Base-by-base conservation (phyloP, 2,888 invertebrate genomes). In the Heliconius sara region DNA sequence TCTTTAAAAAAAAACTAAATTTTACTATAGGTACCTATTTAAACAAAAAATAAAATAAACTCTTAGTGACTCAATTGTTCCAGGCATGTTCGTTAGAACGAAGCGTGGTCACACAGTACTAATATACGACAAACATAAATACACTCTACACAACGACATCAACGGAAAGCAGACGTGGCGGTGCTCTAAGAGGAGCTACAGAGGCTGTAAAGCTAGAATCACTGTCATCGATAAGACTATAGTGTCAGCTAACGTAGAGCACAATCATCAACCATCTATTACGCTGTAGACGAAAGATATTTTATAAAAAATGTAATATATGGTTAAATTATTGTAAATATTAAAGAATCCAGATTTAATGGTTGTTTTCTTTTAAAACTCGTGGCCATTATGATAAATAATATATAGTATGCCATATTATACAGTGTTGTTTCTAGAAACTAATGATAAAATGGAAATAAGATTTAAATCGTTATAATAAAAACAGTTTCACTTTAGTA, bases 101-200 rank as follows among this genome's bases (percentile, higher is more conserved):
- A 70, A 39, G 19, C 79, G 77, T 25, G 82, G 83, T 1, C 79
- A 81, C 71, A 43, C 73, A 16, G 77, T 83, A 2, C 66, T 84
- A 34, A 30, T 83, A 19, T 82, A 77, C n/a, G 65, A 80, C 3
- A 79, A 79, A 1, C 75, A 79, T 57, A 80, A 78, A 5, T 83
- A 72, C 72, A 76, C 79, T 43, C 25, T 81, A 16, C 77, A 79
- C 13, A 79, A 78, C 19, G 70, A 72, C 12, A 63, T 39, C 0
- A 78, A 79, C 5, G 13, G 65, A 2, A 84, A 79, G 10, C 81
- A 79, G 22, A 78, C 78, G 34, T 85, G 84, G 84, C 80, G 84
- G 1, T 85, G 85, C 68, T 76, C 83, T 27, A 84, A 80, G 52
- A 82, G 83, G 13, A 78, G 79, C 71, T 81, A 81, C 73, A 72